These are phyloP conservation scores for Panonychus citri DNA, from an alignment of 1,140 invertebrate species.

Conservation along the genomic window DNA sequence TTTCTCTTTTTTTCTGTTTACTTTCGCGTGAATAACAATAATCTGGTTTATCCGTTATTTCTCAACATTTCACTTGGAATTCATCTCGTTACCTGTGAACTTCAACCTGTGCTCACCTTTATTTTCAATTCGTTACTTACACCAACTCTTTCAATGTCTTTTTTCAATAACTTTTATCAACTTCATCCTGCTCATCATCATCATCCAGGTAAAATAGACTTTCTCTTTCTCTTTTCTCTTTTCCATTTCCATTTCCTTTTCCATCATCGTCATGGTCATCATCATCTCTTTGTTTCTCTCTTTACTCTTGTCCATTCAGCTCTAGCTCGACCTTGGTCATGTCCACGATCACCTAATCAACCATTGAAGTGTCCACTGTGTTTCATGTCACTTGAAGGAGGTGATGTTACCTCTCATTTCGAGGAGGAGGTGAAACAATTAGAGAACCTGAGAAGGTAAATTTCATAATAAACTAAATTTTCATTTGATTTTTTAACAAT, in stretches of 20 bases:
- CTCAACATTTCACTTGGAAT: no score
- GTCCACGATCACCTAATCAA: background rate
- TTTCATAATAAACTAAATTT: background rate
- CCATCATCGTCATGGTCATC: background rate
- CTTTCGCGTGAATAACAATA: no score
- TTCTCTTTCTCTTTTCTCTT: background rate
- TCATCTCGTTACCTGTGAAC: no score
- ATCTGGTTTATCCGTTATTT: no score
- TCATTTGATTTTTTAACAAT: background rate
- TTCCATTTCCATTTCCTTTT: background rate
- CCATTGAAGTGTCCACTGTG: conserved; percentile 9
- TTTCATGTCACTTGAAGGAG: conserved; percentile 5
- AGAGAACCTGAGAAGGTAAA: conserved; percentile 10
- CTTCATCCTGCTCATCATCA: background rate
- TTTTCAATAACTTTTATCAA: background rate
- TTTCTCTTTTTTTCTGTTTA: no score
- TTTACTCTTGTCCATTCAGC: background rate
- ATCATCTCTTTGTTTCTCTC: background rate
- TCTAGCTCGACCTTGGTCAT: background rate
- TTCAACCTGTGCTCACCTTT: background rate
- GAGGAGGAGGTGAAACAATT: conserved; percentile 10
- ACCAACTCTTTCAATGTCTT: no score
- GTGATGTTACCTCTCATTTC: conserved; percentile 6
- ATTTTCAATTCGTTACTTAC: background rate
- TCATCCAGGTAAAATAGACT: background rate